Conservation (phyloP, 2,888 invertebrate genomes). For the Strigamia maritima region DNA sequence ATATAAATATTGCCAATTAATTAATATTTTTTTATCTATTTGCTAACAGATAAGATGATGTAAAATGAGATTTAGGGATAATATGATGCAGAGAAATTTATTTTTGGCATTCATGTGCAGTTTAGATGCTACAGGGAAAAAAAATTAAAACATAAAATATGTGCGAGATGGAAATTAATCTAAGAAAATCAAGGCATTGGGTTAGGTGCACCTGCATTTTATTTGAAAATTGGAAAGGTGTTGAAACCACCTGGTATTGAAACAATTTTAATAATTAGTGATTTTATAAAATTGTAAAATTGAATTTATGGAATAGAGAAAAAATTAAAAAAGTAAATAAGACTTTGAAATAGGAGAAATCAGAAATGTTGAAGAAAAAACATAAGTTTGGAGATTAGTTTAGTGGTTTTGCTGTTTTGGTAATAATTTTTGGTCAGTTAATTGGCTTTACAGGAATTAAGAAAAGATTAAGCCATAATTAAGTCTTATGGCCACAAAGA, state of each 20-base stretch:
- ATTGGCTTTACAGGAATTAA: constrained; percentile 20
- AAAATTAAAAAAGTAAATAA: no score
- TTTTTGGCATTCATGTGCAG: not conserved
- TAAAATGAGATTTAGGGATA: not conserved
- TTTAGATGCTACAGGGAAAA: not conserved
- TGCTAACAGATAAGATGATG: not conserved
- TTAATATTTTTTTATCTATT: not conserved
- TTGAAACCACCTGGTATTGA: constrained; percentile 2
- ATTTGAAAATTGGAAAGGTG: constrained; percentile 13
- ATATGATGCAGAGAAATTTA: not conserved
- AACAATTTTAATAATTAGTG: not conserved
- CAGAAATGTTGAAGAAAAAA: not conserved
- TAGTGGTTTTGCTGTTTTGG: not conserved
- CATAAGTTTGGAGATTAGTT: not conserved
- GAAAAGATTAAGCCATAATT: not conserved
- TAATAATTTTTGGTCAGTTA: constrained; percentile 12
- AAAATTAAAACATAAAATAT: not conserved
- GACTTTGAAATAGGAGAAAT: not conserved
- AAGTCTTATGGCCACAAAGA: not conserved
- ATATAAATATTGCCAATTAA: not conserved
- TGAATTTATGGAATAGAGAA: not conserved
- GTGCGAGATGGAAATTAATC: not conserved
- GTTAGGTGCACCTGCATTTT: not conserved
- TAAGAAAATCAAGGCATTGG: not conserved
- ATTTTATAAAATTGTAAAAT: not conserved